Conservation (phyloP, 2,888 invertebrate species). For the Creontiades dilutus region DNA sequence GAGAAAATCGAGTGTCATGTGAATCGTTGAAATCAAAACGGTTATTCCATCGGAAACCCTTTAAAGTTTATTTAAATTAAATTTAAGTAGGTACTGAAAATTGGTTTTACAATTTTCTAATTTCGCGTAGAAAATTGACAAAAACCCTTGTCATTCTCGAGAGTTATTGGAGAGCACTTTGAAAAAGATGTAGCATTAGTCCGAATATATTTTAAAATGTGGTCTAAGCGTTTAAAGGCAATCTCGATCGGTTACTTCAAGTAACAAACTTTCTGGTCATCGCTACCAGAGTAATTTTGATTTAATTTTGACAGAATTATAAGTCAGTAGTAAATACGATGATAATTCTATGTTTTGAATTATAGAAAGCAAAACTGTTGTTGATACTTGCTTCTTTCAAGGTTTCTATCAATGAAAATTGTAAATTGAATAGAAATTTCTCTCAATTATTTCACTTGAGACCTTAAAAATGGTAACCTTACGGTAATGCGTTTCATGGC, state of each 20-base stretch:
- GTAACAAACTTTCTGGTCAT: neutral
- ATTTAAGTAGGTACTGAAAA: conserved; percentile 13
- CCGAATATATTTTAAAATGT: neutral
- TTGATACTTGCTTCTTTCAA: no score
- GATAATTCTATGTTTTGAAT: neutral
- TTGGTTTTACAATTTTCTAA: conserved; percentile 53
- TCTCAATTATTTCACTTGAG: no score
- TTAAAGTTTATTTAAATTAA: neutral
- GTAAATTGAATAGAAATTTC: no score
- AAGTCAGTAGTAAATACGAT: neutral
- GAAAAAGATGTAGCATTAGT: neutral
- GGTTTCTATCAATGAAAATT: no score
- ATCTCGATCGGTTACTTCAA: neutral
- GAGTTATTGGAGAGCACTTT: neutral
- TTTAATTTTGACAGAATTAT: neutral
- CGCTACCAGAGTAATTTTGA: neutral
- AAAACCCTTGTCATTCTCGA: neutral
- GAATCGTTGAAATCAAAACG: neutral
- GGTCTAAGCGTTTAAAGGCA: neutral
- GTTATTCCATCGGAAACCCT: neutral
- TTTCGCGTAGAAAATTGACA: neutral
- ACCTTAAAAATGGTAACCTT: no score
- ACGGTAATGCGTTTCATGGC: no score
- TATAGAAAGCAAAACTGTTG: neutral
- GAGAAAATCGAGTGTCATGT: neutral